Conservation (phyloP, 2,888 invertebrate genomes). For the Graphium colonna region DNA sequence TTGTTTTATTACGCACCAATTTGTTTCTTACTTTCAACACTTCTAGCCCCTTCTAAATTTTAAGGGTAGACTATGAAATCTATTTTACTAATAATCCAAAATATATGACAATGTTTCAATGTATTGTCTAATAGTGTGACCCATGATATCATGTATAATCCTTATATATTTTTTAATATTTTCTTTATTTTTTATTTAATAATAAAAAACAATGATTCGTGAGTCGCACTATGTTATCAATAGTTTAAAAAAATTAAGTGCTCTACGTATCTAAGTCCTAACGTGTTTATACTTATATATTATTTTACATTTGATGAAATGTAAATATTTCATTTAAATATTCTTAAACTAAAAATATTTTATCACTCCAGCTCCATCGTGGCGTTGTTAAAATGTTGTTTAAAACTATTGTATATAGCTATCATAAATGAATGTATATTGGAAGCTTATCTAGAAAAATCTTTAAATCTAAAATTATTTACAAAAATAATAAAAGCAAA, state of each 20-base stretch:
- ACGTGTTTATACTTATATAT: constrained; percentile 5
- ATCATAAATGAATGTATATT: neutral
- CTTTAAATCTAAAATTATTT: neutral
- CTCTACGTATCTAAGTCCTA: constrained; percentile 14
- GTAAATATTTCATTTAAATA: neutral
- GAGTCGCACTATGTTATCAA: constrained; percentile 4
- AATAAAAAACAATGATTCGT: neutral
- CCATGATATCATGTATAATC: neutral
- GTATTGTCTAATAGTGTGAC: constrained; percentile 8
- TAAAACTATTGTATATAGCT: neutral
- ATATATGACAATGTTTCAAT: neutral
- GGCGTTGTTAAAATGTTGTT: neutral
- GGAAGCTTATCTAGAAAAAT: neutral
- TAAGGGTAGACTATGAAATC: neutral
- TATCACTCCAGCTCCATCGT: neutral
- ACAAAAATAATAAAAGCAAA: constrained; percentile 15
- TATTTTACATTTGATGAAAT: neutral
- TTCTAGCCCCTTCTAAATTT: neutral
- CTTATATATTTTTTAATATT: neutral
- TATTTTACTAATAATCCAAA: constrained; percentile 7
- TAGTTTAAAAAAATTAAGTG: neutral
- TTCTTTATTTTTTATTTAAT: neutral
- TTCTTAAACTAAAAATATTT: neutral
- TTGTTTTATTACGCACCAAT: neutral
- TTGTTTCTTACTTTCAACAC: neutral